Evolutionary conservation across 1,140 invertebrate genomes (phyloP).

Genomic region (Nasonia giraulti): DNA sequence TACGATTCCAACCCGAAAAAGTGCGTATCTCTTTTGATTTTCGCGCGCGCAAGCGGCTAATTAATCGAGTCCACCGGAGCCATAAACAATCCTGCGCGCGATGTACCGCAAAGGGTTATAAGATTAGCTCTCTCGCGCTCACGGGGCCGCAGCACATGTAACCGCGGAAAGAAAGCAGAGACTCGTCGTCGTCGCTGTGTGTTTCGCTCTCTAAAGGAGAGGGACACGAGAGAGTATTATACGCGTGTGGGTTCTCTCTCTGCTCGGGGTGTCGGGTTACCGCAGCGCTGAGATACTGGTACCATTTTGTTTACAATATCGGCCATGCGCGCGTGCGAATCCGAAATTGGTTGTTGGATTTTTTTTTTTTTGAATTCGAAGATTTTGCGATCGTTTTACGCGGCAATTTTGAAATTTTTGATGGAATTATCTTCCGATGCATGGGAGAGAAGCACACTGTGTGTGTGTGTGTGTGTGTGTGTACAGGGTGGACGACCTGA

Average conservation of each 20-base stretch:
- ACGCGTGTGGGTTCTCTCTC: slow-evolving; percentile 67
- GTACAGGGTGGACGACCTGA: too few species aligned
- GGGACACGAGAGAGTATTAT: not conserved
- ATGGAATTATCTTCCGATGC: slow-evolving; percentile 19
- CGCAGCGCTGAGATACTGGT: slow-evolving; percentile 71
- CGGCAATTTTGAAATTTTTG: too few species aligned
- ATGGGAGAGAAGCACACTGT: not conserved
- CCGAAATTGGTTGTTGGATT: too few species aligned
- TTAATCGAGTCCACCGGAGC: not conserved
- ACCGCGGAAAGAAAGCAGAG: slow-evolving; percentile 17
- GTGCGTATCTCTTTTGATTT: not conserved
- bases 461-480: too few species aligned
- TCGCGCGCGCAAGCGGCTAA: not conserved
- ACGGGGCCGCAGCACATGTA: too few species aligned
- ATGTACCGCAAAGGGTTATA: not conserved
- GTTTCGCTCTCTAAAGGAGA: not conserved
- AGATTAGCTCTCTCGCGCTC: not conserved
- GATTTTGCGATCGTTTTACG: too few species aligned
- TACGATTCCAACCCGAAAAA: not conserved
- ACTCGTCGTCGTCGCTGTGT: not conserved
- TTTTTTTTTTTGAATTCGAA: too few species aligned
- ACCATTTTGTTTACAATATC: slow-evolving; percentile 75
- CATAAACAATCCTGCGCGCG: not conserved
- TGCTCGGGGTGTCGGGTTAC: slow-evolving; percentile 68
- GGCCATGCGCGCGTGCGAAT: slow-evolving; percentile 51